Evolutionary conservation across 2,113 vertebrate species (phyloP).

Genomic region (Chloebia gouldiae): DNA sequence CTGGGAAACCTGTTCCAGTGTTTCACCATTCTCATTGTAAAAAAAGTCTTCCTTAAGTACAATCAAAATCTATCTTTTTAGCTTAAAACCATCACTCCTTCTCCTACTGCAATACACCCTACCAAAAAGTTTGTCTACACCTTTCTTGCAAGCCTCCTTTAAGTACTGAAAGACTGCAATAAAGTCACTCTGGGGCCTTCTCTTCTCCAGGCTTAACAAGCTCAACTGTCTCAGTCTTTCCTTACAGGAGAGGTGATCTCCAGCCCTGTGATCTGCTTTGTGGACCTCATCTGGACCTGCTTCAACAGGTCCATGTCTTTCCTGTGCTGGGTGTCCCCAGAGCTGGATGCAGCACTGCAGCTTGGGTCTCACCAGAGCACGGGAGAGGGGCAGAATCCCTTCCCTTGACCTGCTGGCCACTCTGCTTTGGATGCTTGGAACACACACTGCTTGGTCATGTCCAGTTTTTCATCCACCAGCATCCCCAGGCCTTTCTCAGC

Average conservation of each 20-base stretch:
- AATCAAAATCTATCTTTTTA: background rate
- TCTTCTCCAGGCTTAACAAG: background rate
- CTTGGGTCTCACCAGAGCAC: background rate
- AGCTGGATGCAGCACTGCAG: background rate
- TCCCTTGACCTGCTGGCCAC: background rate
- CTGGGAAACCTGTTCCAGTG: background rate
- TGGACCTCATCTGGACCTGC: background rate
- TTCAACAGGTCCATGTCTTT: background rate
- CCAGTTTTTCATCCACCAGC: background rate
- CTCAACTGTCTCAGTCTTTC: background rate
- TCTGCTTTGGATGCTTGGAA: background rate
- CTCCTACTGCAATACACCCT: background rate
- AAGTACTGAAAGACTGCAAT: background rate
- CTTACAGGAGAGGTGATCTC: background rate
- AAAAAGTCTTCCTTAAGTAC: background rate
- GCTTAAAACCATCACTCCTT: background rate
- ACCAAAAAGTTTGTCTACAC: background rate
- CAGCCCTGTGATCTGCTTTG: background rate
- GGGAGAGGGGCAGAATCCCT: background rate
- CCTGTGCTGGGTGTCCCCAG: background rate
- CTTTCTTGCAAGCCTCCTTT: background rate
- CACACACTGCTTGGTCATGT: fast-evolving
- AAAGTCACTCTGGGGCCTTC: background rate
- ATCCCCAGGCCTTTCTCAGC: background rate
- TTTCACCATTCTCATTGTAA: background rate